phyloP scores from a whole-genome alignment of 2,888 invertebrate genomes.

The Lysandra coridon region DNA sequence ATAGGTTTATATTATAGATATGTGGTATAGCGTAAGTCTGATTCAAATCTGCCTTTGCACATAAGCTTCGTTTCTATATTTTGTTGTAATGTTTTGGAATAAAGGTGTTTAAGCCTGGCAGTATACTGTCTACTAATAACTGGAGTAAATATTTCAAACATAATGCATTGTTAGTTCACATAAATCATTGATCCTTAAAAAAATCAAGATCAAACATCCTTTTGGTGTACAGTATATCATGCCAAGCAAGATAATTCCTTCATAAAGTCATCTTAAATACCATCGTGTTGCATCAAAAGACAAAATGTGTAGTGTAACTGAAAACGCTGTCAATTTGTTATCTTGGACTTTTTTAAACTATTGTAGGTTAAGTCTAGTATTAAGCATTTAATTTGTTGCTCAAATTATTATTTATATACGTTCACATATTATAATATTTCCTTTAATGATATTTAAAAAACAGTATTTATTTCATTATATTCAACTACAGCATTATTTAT shows the following conservation, averaged over 20 bases:
- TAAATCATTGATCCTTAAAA: too few species aligned
- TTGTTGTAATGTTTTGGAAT: slow-evolving; percentile 19
- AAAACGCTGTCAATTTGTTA: slow-evolving; percentile 76
- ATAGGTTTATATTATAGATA: slow-evolving; percentile 38
- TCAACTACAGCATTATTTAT: background rate
- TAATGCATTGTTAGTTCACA: too few species aligned
- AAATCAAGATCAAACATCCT: too few species aligned
- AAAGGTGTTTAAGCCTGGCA: background rate
- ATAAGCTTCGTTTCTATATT: slow-evolving; percentile 68
- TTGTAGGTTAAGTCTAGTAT: slow-evolving; percentile 58
- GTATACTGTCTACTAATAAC: background rate
- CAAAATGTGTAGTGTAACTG: slow-evolving; percentile 56
- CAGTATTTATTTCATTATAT: background rate
- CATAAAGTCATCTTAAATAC: background rate
- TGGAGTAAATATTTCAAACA: too few species aligned
- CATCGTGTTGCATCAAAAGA: slow-evolving; percentile 12
- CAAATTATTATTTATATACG: slow-evolving; percentile 45
- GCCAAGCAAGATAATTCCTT: background rate
- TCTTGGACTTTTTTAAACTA: slow-evolving; percentile 66
- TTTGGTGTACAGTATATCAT: background rate
- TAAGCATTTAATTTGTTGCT: slow-evolving; percentile 57
- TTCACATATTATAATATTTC: background rate
- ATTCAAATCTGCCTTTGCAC: slow-evolving; percentile 57
- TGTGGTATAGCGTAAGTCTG: slow-evolving; percentile 36
- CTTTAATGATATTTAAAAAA: background rate